Evolutionary conservation across 1,140 invertebrate species (phyloP), one percentile per base, ranked within the genome.

Genomic region (Drosophila persimilis): DNA sequence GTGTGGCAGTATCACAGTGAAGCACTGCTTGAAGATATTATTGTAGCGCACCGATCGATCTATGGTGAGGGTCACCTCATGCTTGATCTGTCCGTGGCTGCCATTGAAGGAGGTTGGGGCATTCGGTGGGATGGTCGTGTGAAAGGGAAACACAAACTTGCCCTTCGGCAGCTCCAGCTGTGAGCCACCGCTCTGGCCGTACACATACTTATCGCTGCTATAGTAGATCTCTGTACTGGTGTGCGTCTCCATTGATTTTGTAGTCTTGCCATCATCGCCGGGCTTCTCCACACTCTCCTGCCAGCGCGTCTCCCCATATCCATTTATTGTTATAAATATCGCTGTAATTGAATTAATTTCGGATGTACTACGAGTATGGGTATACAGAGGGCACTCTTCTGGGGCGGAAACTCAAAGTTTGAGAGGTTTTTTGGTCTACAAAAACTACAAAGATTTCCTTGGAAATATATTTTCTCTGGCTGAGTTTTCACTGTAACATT

Each of bases 21-120:
- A 96, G 11, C 94, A 93, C 73, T 93, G 93, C 89, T 95, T 95
- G 44, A 93, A 93, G 73, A 94, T 94, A 72, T 95, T 94, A 91
- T 96, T 95, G 80, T 95, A 95, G 29, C 94, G 94, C 94, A 95
- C 96, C 8, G 95, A 95, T 17, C 95, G 93, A 91, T 96, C 95
- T 62, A 97, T 91, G 9, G 77, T 83, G 9, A 91, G 94, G 90
- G 95, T 95, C 4, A 95, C 92, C 67, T 93, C 95, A 77, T 96
- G 96, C 31, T 95, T 92, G 44, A 96, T 92, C 77, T 94, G 93
- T 1, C 95, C 95, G 85, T 94, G 93, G 45, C 94, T 93, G 0
- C 95, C 94, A 80, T 96, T 95, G 91, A 95, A 96, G 15, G 95
- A 95, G 44, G 95, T 94, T 6, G 94, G 94, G 24, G 94, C 89